phyloP scores from a whole-genome alignment of 2,888 invertebrate species.

The Lycocerus yunnanus region DNA sequence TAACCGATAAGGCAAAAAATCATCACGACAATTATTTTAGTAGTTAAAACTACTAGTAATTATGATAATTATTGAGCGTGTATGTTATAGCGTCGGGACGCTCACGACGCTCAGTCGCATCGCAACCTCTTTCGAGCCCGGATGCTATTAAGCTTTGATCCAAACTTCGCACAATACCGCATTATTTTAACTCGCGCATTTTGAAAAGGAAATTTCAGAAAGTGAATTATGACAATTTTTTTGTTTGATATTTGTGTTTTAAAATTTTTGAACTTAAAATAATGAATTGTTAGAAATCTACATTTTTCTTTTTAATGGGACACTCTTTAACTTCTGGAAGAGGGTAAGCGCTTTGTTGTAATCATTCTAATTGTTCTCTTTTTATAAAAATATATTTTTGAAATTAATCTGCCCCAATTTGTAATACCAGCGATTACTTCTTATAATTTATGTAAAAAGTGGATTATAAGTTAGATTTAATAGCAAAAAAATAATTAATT shows the following conservation, averaged over 20 bases:
- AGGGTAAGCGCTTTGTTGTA: conserved; percentile 1
- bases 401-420: not conserved
- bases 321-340: not conserved
- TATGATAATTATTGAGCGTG: conserved; percentile 3
- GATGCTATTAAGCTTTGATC: conserved; percentile 20
- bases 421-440: not conserved
- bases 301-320: not conserved
- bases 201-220: not conserved
- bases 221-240: not conserved
- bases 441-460: not conserved
- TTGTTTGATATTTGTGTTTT: not conserved
- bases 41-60: not conserved
- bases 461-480: not conserved
- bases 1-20: not conserved
- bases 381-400: not conserved
- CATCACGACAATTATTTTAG: not conserved
- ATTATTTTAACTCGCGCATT: not conserved
- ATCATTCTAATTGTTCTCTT: not conserved
- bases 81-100: conserved; percentile 20
- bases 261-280: not conserved
- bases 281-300: not conserved
- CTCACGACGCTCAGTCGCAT: conserved; percentile 30
- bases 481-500: not conserved
- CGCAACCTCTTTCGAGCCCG: conserved; percentile 21
- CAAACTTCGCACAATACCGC: not conserved